A percentile compares a stretch with the other conserved stretches of the same genome.
These are phyloP conservation scores for Gobionotothen gibberifrons DNA, from an alignment of 2,797 vertebrate genomes.

Conservation along the genomic window DNA sequence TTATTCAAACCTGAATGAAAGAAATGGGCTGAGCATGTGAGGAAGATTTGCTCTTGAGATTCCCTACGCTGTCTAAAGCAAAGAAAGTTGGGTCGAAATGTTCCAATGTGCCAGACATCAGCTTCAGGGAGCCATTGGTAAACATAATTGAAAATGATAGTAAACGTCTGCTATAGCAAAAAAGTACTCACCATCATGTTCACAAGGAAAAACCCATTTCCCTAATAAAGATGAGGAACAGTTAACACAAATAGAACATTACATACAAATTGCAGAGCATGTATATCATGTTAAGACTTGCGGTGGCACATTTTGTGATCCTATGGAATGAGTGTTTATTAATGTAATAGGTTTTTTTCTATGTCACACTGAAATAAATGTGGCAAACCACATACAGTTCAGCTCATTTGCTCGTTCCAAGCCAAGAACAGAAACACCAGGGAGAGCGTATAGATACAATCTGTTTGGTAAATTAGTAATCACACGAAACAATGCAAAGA, in stretches of 20 bases:
- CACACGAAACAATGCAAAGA: conserved; percentile 36
- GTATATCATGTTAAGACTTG: conserved; percentile 4
- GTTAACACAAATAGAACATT: conserved; percentile 32
- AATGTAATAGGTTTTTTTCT: conserved; percentile 9
- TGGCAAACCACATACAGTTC: not conserved
- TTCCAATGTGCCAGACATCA: conserved; percentile 23
- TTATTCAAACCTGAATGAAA: conserved; percentile 29
- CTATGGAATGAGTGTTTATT: conserved; percentile 15
- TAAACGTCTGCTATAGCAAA: conserved; percentile 41
- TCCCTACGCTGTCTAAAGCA: conserved; percentile 15
- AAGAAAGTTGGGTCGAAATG: conserved; percentile 48
- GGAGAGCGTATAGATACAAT: conserved; percentile 35
- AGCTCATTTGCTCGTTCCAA: conserved; percentile 22
- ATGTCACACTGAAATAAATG: conserved; percentile 17
- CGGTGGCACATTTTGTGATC: conserved; percentile 23
- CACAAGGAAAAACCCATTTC: conserved; percentile 39
- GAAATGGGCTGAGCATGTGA: not conserved
- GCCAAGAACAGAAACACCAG: conserved; percentile 11
- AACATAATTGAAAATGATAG: conserved; percentile 57
- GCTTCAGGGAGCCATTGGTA: conserved; percentile 35
- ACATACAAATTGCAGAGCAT: conserved; percentile 9
- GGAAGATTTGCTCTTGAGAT: conserved; percentile 24
- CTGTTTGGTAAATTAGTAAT: conserved; percentile 52
- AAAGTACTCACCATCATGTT: too few relatives aligned
- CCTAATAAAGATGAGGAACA: conserved; percentile 19